Evolutionary conservation across 2,797 vertebrate species (phyloP).

Genomic region (Semotilus atromaculatus): DNA sequence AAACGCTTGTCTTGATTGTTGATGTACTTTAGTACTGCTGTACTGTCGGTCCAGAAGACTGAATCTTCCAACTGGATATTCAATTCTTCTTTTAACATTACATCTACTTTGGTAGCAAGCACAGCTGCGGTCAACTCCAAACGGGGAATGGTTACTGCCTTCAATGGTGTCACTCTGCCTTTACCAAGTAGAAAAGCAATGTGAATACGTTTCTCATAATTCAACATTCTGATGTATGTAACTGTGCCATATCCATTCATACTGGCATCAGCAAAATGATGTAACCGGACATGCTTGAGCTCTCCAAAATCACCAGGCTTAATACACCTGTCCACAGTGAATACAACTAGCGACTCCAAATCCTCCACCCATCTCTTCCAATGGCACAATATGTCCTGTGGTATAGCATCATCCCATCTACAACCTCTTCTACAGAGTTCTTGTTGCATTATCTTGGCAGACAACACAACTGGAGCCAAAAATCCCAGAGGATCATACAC

Average conservation of each 20-base stretch:
- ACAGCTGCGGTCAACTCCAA: constrained; percentile 24
- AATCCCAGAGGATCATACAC: constrained; percentile 42
- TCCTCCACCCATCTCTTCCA: constrained; percentile 41
- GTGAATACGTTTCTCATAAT: background rate
- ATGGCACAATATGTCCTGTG: constrained; percentile 14
- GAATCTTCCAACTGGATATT: background rate
- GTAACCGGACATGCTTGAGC: background rate
- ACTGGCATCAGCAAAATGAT: constrained; percentile 45
- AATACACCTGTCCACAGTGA: constrained; percentile 39
- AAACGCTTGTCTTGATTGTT: background rate
- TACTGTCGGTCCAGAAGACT: constrained; percentile 32
- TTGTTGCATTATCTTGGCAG: constrained; percentile 35
- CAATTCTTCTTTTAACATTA: constrained; percentile 1
- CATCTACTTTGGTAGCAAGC: constrained; percentile 22
- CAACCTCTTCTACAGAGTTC: constrained; percentile 21
- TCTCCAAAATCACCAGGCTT: constrained; percentile 40
- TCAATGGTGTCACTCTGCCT: constrained; percentile 30
- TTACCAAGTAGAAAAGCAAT: constrained; percentile 26
- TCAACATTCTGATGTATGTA: background rate
- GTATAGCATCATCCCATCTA: constrained; percentile 44
- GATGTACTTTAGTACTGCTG: constrained; percentile 11
- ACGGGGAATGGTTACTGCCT: constrained; percentile 14
- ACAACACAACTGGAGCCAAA: constrained; percentile 20
- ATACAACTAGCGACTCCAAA: constrained; percentile 21
- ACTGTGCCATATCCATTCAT: background rate